These are phyloP conservation scores for Chitala chitala DNA, from an alignment of 2,113 vertebrate species.

Conservation along the genomic window DNA sequence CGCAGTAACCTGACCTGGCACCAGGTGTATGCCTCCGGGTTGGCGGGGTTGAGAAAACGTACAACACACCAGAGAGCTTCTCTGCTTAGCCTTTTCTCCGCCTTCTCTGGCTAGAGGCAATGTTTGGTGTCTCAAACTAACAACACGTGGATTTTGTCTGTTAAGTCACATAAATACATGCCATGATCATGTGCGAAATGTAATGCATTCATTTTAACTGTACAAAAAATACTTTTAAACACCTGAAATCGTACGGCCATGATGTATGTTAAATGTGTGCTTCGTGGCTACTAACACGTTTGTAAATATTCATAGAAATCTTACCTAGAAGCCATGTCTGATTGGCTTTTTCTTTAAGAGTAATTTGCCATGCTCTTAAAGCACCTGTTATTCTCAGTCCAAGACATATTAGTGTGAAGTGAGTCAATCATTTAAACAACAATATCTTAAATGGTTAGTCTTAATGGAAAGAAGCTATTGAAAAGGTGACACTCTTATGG, in stretches of 20 bases:
- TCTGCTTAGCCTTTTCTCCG: slow-evolving; percentile 57
- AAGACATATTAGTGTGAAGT: slow-evolving; percentile 69
- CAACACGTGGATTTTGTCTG: background rate
- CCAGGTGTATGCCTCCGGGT: slow-evolving; percentile 96
- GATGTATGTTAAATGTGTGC: slow-evolving; percentile 57
- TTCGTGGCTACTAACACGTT: slow-evolving; percentile 55
- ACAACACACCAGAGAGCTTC: slow-evolving; percentile 22
- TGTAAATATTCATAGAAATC: slow-evolving; percentile 62
- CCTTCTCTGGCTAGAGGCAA: slow-evolving; percentile 18
- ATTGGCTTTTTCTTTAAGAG: slow-evolving; percentile 71
- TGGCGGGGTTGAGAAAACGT: slow-evolving; percentile 72
- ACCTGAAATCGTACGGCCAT: slow-evolving; percentile 28
- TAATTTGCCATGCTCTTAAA: slow-evolving; percentile 70
- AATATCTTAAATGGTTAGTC: slow-evolving; percentile 68
- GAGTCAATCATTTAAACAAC: slow-evolving; percentile 69
- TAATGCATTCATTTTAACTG: background rate
- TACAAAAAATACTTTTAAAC: background rate
- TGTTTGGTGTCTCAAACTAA: background rate
- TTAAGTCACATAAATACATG: background rate
- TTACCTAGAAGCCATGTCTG: slow-evolving; percentile 48
- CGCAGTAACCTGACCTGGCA: slow-evolving; percentile 83
- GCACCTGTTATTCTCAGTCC: slow-evolving; percentile 63
- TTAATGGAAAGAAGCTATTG: slow-evolving; percentile 60
- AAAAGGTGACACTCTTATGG: slow-evolving; percentile 60
- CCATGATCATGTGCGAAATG: background rate